These are phyloP conservation scores for Cichladusa arquata DNA, from an alignment of 2,113 vertebrate genomes.

Conservation along the genomic window DNA sequence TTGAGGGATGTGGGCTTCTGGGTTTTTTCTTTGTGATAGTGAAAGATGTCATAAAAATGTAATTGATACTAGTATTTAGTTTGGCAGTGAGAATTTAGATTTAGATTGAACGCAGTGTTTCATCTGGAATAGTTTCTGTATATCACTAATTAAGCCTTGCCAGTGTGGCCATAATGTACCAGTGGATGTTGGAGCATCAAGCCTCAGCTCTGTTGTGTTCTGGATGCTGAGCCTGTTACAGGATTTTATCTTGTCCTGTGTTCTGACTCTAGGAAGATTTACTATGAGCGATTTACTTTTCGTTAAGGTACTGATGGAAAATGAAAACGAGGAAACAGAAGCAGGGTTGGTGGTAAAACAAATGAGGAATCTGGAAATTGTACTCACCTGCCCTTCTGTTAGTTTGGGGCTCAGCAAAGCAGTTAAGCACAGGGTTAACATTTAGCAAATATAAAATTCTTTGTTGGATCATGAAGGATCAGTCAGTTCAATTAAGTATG, in stretches of 20 bases:
- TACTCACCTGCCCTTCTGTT: neutral
- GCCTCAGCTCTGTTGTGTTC: neutral
- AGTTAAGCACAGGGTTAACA: neutral
- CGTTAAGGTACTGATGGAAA: neutral
- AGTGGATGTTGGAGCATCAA: neutral
- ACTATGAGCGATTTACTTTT: neutral
- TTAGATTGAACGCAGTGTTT: neutral
- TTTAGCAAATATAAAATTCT: neutral
- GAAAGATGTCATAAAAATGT: neutral
- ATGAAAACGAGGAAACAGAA: neutral
- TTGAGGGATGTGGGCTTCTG: neutral
- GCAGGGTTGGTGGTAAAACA: neutral
- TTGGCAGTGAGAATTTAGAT: neutral
- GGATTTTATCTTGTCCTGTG: neutral
- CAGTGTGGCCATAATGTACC: neutral
- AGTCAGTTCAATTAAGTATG: neutral
- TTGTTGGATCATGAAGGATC: neutral
- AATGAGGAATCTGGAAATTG: neutral
- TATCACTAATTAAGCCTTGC: neutral
- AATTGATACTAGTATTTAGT: neutral
- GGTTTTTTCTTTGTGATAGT: neutral
- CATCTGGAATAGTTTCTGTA: neutral
- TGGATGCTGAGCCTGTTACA: neutral
- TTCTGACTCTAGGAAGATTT: neutral
- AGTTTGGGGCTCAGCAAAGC: neutral